Evolutionary conservation across 1,140 invertebrate species (phyloP), one percentile per base, ranked within the genome.

Genomic region (Zaprionus gabonicus): DNA sequence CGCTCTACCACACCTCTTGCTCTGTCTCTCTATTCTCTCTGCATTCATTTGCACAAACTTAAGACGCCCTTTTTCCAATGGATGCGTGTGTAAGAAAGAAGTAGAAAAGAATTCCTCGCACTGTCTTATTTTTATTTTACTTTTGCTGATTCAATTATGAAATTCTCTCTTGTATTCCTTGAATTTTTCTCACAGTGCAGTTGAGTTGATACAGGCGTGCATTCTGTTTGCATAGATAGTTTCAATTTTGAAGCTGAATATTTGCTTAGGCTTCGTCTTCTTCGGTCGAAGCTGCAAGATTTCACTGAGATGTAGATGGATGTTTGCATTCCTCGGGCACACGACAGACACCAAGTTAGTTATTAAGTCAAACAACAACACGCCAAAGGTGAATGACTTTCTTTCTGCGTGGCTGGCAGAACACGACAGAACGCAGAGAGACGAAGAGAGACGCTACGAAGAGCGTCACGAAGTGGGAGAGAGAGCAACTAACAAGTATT

Each of bases 311-410:
- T 51, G 20, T 15, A 56, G 53, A 31, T 31, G 23, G 53, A 57
- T 76, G 60, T 85, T 87, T 86, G 70, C 80, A 77, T 86, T 82
- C 57, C 28, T 34, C 53, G 27, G 51, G 13, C 63, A 41, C 63
- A 41, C 62, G 41, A 71, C 78, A 66, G 55, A 77, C 57, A 55
- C 73, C 68, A 63, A 78, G 55, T 69, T 75, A 72, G 65, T 73
- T 75, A 78, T 69, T 74, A 67, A 88, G 69, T 76, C 56, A 79
- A 81, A 60, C 59, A 74, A 60, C 55, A 55, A 51, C 34, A 82
- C 56, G 75, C 70, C 59, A 88, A 87, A 88, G 85, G 85, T 88
- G 85, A 88, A 88, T 88, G 85, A 88, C 85, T 88, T 91, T 88
- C 85, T 88, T 81, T 88, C 85, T 79, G 56, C 41, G 64, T 60